phyloP scores from a whole-genome alignment of 2,888 invertebrate genomes.

The Rhamnusium bicolor region DNA sequence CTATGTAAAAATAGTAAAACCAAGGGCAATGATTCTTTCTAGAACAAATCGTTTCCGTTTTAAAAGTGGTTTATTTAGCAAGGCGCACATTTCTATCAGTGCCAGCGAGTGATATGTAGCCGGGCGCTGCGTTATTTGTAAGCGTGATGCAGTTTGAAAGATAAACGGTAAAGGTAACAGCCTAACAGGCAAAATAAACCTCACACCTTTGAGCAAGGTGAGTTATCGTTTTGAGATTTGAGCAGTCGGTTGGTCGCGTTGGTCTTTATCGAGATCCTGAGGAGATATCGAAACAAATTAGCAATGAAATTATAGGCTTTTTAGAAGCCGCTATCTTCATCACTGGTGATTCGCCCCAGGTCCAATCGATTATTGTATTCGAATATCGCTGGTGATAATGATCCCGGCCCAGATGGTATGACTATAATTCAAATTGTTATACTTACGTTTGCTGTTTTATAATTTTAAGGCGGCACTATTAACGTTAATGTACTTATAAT shows the following conservation, averaged over 20 bases:
- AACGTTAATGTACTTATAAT: slow-evolving; percentile 62
- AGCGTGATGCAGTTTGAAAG: slow-evolving; percentile 2
- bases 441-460: slow-evolving; percentile 67
- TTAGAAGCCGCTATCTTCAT: slow-evolving; percentile 71
- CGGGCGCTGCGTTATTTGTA: not conserved
- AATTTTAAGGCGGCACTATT: slow-evolving; percentile 67
- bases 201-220: slow-evolving; percentile 1
- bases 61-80: not conserved
- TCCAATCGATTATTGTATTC: slow-evolving; percentile 70
- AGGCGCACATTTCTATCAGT: slow-evolving; percentile 8
- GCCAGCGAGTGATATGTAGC: not conserved
- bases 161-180: not conserved
- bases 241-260: slow-evolving; percentile 46
- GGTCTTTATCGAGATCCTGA: slow-evolving; percentile 63
- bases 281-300: slow-evolving; percentile 71
- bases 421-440: slow-evolving; percentile 69
- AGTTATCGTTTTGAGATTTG: slow-evolving; percentile 47
- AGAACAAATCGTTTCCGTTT: not conserved
- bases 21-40: slow-evolving; percentile 2
- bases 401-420: slow-evolving; percentile 66
- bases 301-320: slow-evolving; percentile 71
- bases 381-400: slow-evolving; percentile 67
- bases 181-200: slow-evolving; percentile 3
- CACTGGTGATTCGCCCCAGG: slow-evolving; percentile 67
- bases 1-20: not conserved